Base-by-base conservation (phyloP, 2,888 invertebrate genomes). In the Barypeithes pellucidus region DNA sequence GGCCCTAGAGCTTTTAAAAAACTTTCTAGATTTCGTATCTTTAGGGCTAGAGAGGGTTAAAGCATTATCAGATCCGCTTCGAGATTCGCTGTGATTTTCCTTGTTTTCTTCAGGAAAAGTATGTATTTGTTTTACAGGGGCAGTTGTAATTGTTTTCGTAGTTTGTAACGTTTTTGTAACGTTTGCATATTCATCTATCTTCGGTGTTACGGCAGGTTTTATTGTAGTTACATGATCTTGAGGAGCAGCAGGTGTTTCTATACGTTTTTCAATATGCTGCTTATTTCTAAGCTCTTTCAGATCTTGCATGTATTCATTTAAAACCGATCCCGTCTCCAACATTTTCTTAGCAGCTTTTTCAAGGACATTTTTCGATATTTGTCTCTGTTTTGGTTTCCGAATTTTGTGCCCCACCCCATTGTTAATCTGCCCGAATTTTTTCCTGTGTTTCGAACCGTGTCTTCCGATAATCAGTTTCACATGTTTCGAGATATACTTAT, bases 361-460 rank as follows among this genome's bases (percentile, higher is more conserved):
- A 7, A 82, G 81, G 47, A 12, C 45, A n/a, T 81, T 76, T 71
- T 84, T 83, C 11, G 81, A 72, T 11, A 82, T 52, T 72, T 82
- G 82, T 63, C 87, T 87, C 0, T 86, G 81, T 83, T 89, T 92
- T 0, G 91, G 91, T 81, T 89, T 91, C 59, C 88, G 87, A 63
- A 92, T 91, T 73, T 88, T 89, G 80, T 92, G 92, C 70, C 87
- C 84, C 0, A 92, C 92, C 0, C 92, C 92, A 72, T 88, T 86
- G 80, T 92, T 92, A n/a, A 92, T 91, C 81, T 89, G 89, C 0
- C 91, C 91, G 3, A 59, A 65, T 65, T 67, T 71, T 61, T 67
- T 61, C 14, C 18, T 41, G 7, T 33, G 39, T 33, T 47, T 11
- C 14, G 33, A 16, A 20, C 24, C 33, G 8, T 39, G 36, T 22